These are phyloP conservation scores for Phasianus colchicus DNA, from an alignment of 2,113 vertebrate species.

Conservation along the genomic window DNA sequence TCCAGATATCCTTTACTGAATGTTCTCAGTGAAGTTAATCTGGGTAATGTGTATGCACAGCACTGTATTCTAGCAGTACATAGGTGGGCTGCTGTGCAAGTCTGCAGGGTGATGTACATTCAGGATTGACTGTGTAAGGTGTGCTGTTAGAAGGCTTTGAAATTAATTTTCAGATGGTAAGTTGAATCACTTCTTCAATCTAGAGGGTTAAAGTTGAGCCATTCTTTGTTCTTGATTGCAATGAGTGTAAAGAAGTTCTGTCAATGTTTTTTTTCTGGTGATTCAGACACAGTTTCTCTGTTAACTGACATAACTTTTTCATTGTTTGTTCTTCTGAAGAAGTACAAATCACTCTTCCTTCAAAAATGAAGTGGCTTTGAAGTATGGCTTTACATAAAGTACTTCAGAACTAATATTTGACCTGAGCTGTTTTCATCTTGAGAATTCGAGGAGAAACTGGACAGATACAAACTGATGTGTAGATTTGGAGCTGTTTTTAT, in stretches of 20 bases:
- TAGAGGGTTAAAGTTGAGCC: conserved; percentile 45
- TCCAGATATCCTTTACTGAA: background rate
- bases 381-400: background rate
- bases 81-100: background rate
- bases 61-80: background rate
- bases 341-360: background rate
- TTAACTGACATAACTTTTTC: conserved; percentile 47
- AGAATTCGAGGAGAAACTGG: background rate
- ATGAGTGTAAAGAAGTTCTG: conserved; percentile 32
- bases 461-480: background rate
- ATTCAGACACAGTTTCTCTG: conserved; percentile 8
- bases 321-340: conserved; percentile 31
- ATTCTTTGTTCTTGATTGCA: conserved; percentile 12
- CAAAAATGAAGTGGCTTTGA: background rate
- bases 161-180: conserved; percentile 26
- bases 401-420: conserved; percentile 56
- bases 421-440: background rate
- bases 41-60: background rate
- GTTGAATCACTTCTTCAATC: conserved; percentile 58
- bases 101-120: background rate
- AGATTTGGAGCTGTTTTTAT: background rate
- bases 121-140: background rate
- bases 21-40: accelerated
- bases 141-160: conserved; percentile 1
- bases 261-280: background rate